Percentiles rank a stretch among this genome's conserved stretches.
Conservation (phyloP, 2,113 vertebrate genomes). For the Meriones unguiculatus region DNA sequence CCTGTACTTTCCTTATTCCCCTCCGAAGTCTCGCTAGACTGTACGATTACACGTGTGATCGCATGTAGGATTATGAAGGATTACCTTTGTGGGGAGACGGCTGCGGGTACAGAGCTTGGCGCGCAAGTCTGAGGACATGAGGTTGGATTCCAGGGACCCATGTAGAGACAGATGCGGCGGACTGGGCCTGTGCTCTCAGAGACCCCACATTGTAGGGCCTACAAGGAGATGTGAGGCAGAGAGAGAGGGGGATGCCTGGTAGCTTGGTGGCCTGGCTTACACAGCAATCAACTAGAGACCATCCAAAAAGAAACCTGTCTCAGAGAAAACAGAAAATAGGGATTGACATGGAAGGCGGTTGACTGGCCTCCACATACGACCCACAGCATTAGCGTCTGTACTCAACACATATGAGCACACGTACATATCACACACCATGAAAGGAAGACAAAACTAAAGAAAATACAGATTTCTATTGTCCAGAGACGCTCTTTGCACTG, state of each 20-base stretch:
- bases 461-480: too few species aligned
- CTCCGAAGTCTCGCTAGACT: background rate
- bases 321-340: background rate
- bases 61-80: background rate
- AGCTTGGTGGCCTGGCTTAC: background rate
- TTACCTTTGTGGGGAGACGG: background rate
- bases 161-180: background rate
- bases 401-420: background rate
- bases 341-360: too few species aligned
- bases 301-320: background rate
- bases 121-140: background rate
- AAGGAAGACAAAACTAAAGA: background rate
- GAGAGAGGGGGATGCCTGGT: background rate
- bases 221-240: background rate
- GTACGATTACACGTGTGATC: background rate
- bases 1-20: background rate
- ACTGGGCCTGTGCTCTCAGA: background rate
- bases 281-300: background rate
- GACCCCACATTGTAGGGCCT: background rate
- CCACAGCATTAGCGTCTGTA: background rate
- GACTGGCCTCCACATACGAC: background rate
- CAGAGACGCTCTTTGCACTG: background rate
- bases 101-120: background rate
- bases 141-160: background rate
- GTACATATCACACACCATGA: background rate